Percentiles rank a stretch among this genome's conserved stretches.
These are phyloP conservation scores for Cenopis cana DNA, from an alignment of 2,888 invertebrate genomes.

Conservation along the genomic window DNA sequence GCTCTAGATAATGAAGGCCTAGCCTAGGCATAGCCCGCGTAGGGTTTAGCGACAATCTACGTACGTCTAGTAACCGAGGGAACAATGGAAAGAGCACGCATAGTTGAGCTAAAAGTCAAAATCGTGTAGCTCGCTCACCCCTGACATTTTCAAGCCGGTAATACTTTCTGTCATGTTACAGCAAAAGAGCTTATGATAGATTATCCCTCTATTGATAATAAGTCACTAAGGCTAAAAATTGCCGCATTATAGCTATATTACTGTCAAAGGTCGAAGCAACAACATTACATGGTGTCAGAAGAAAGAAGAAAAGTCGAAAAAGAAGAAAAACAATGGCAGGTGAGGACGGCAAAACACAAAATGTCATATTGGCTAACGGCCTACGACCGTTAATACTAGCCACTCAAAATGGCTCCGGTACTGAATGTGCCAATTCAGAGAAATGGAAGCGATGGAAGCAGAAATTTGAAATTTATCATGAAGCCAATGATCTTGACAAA, in stretches of 20 bases:
- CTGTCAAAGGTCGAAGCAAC: no score
- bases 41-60: conserved; percentile 13
- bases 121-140: conserved; percentile 61
- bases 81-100: conserved; percentile 37
- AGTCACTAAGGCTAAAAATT: neutral
- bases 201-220: neutral
- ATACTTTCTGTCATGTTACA: neutral
- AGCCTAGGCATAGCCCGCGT: conserved; percentile 12
- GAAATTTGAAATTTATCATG: no score
- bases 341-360: no score
- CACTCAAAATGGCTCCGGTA: no score
- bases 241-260: neutral
- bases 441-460: no score
- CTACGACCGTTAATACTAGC: no score
- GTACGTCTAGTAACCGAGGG: conserved; percentile 4
- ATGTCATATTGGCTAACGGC: no score
- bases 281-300: no score
- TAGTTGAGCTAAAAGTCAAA: conserved; percentile 59
- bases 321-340: no score
- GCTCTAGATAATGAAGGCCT: neutral
- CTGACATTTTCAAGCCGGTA: conserved; percentile 55
- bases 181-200: conserved; percentile 1
- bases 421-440: no score
- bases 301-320: no score
- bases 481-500: no score